Percentiles rank a stretch among this genome's conserved stretches.
phyloP scores from a whole-genome alignment of 2,113 vertebrate genomes.

The Clarias magur region DNA sequence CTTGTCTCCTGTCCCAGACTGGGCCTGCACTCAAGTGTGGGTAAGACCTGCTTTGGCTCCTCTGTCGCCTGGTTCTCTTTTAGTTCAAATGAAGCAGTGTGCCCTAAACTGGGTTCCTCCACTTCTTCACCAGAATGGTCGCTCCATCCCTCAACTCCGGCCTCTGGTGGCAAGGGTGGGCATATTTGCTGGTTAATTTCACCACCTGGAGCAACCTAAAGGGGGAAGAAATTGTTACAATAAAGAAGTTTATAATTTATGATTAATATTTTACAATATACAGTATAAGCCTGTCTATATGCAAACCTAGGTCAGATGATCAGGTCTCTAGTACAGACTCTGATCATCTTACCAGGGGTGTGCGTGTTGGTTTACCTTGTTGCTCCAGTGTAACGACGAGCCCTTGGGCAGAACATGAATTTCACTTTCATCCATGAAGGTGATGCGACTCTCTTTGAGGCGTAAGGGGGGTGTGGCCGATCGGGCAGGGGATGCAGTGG shows the following conservation, averaged over 20 bases:
- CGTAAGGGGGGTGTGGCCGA: conserved; percentile 84
- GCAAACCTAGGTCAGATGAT: background rate
- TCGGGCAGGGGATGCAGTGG: conserved; percentile 83
- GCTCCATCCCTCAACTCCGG: conserved; percentile 58
- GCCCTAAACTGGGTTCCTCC: conserved; percentile 33
- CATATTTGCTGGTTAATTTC: conserved; percentile 64
- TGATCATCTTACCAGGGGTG: background rate
- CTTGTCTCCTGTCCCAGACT: conserved; percentile 72
- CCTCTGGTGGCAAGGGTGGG: conserved; percentile 56
- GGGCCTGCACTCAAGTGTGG: conserved; percentile 43
- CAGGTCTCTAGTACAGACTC: background rate
- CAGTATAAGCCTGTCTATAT: background rate
- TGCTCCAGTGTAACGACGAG: conserved; percentile 65
- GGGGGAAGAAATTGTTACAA: background rate
- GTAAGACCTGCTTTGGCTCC: conserved; percentile 59
- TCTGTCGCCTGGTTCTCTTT: conserved; percentile 55
- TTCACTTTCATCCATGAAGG: conserved; percentile 79
- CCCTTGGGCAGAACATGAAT: conserved; percentile 62
- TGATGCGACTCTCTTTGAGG: conserved; percentile 85
- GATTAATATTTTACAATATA: background rate
- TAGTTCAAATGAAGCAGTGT: conserved; percentile 43
- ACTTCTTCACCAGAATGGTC: conserved; percentile 59
- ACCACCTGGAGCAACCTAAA: conserved; percentile 67
- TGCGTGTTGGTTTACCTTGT: conserved; percentile 72
- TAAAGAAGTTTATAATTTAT: background rate